Percentiles rank a stretch among this genome's conserved stretches.
Evolutionary conservation across 2,113 vertebrate species (phyloP).

Genomic region (Erythrolamprus reginae): DNA sequence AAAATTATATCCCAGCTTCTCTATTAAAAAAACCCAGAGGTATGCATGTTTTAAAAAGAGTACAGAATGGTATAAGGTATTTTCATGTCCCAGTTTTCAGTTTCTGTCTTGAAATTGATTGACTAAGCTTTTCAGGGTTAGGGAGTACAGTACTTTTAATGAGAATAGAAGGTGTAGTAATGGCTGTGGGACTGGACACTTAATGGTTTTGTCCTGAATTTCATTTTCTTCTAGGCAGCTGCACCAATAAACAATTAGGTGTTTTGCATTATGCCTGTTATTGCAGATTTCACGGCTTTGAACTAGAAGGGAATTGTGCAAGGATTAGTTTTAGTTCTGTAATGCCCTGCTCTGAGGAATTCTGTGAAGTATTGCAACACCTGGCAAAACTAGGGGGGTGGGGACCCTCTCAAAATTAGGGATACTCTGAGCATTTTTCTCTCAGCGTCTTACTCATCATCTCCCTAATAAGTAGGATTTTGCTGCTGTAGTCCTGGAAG

Average conservation of each 20-base stretch:
- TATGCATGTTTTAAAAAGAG: neutral
- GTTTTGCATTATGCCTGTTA: neutral
- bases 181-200: neutral
- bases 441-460: neutral
- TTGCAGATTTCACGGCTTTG: neutral
- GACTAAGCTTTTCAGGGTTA: neutral
- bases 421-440: neutral
- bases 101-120: neutral
- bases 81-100: neutral
- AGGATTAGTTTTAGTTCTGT: neutral
- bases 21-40: neutral
- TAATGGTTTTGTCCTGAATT: neutral
- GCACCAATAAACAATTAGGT: neutral
- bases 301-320: neutral
- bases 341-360: neutral
- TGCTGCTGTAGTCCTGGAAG: neutral
- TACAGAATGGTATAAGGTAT: neutral
- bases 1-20: neutral
- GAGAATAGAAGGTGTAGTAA: neutral
- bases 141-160: too few relatives aligned
- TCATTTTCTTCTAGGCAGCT: neutral
- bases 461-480: neutral
- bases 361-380: neutral
- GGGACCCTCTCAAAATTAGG: neutral
- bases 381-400: neutral